phyloP scores from a whole-genome alignment of 2,888 invertebrate species.

The Caenorhabditis imperialis region DNA sequence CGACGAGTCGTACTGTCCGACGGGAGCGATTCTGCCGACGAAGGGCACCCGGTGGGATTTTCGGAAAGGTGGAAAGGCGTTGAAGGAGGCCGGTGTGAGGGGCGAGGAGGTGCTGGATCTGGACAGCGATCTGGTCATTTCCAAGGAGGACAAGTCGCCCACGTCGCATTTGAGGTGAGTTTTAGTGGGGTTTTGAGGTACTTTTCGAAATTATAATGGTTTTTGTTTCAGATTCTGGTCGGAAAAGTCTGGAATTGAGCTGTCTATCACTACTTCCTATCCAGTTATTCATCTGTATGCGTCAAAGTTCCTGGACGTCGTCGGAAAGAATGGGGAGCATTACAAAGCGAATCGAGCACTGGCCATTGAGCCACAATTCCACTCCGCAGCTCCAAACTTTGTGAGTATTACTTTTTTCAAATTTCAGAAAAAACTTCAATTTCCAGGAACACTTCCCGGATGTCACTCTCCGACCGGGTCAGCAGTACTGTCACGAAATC shows the following conservation, averaged over 20 bases:
- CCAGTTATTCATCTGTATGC: constrained; percentile 65
- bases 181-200: too few relatives aligned
- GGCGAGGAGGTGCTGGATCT: constrained; percentile 32
- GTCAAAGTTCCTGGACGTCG: constrained; percentile 45
- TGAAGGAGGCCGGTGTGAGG: constrained; percentile 15
- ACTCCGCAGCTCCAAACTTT: constrained; percentile 57
- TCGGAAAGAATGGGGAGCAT: constrained; percentile 39
- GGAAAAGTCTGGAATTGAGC: constrained; percentile 59
- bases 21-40: constrained; percentile 27
- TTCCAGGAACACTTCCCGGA: constrained; percentile 61
- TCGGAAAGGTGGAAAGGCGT: constrained; percentile 4
- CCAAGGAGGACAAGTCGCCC: constrained; percentile 20
- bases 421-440: not conserved
- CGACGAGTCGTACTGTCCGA: constrained; percentile 54
- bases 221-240: constrained; percentile 47
- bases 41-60: constrained; percentile 40
- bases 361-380: constrained; percentile 65
- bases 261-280: constrained; percentile 63
- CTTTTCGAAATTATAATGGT: too few relatives aligned
- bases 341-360: constrained; percentile 56
- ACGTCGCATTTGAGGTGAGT: constrained; percentile 17
- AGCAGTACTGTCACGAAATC: constrained; percentile 61
- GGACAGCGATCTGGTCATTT: constrained; percentile 51
- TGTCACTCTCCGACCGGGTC: constrained; percentile 40
- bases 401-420: constrained; percentile 42